A percentile compares a stretch with the other conserved stretches of the same genome.
phyloP scores from a whole-genome alignment of 2,113 vertebrate genomes.

The Tachysurus vachellii region DNA sequence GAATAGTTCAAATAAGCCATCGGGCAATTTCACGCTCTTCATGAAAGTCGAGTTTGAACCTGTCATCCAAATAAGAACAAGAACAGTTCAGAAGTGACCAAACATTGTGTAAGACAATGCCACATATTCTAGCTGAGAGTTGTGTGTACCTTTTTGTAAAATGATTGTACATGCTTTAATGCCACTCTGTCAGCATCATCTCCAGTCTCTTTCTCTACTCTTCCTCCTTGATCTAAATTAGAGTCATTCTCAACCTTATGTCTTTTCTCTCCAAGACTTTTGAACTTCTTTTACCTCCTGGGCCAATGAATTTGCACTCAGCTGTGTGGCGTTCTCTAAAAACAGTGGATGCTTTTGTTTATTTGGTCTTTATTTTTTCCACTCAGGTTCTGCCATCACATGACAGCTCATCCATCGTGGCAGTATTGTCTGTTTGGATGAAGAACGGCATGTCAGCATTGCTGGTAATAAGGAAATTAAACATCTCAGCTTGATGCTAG shows the following conservation, averaged over 20 bases:
- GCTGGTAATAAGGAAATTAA: slow-evolving; percentile 61
- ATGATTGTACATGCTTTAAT: not conserved
- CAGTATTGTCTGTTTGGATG: slow-evolving; percentile 44
- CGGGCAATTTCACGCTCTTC: slow-evolving; percentile 62
- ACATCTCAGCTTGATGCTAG: slow-evolving; percentile 52
- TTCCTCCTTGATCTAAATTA: not conserved
- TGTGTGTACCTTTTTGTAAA: not conserved
- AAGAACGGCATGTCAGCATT: slow-evolving; percentile 41
- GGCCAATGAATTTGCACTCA: slow-evolving; percentile 52
- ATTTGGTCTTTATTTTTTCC: slow-evolving; percentile 47
- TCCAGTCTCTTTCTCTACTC: not conserved
- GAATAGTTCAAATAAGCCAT: slow-evolving; percentile 52
- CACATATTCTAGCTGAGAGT: not conserved
- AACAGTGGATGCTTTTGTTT: slow-evolving; percentile 41
- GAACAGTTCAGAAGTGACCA: slow-evolving; percentile 47
- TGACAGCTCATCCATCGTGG: slow-evolving; percentile 56
- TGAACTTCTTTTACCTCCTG: slow-evolving; percentile 33
- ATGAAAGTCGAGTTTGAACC: slow-evolving; percentile 52
- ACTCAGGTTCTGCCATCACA: slow-evolving; percentile 7
- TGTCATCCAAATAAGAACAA: slow-evolving; percentile 59
- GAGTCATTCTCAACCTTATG: slow-evolving; percentile 13
- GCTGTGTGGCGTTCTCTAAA: slow-evolving; percentile 1
- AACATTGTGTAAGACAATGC: slow-evolving; percentile 36
- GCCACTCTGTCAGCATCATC: not conserved
- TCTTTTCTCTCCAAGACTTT: not conserved